phyloP scores from a whole-genome alignment of 2,888 invertebrate species.

The Neoscelio sp. region DNA sequence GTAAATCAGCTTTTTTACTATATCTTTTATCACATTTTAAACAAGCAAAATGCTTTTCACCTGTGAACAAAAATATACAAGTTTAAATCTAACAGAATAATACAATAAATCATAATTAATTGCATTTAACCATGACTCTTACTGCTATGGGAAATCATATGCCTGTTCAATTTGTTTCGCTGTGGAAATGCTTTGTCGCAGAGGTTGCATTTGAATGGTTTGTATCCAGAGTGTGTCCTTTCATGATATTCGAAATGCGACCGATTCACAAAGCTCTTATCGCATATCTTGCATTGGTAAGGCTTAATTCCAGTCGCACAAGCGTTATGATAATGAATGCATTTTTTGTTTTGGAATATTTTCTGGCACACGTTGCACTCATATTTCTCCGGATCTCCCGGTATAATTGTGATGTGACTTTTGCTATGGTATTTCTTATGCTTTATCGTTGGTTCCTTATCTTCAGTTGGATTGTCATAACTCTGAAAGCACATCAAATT shows the following conservation, averaged over 20 bases:
- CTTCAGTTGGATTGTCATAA: neutral
- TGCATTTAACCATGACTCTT: slow-evolving; percentile 60
- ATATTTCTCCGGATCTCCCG: slow-evolving; percentile 85
- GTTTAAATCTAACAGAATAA: neutral
- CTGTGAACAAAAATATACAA: slow-evolving; percentile 77
- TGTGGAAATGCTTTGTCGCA: slow-evolving; percentile 89
- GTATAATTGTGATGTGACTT: slow-evolving; percentile 76
- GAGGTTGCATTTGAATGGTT: slow-evolving; percentile 85
- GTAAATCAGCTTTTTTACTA: slow-evolving; percentile 85
- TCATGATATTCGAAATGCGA: slow-evolving; percentile 90
- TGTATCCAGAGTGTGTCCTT: slow-evolving; percentile 87
- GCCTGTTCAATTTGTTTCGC: slow-evolving; percentile 88
- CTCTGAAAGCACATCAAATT: slow-evolving; percentile 31
- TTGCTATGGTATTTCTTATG: slow-evolving; percentile 68
- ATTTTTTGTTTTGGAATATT: slow-evolving; percentile 86
- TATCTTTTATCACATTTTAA: slow-evolving; percentile 86
- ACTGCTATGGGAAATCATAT: slow-evolving; percentile 83
- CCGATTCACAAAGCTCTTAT: slow-evolving; percentile 86
- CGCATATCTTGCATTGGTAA: slow-evolving; percentile 84
- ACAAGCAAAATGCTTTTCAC: slow-evolving; percentile 85
- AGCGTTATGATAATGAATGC: slow-evolving; percentile 78
- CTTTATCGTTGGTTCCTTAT: slow-evolving; percentile 8
- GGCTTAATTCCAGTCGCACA: slow-evolving; percentile 83
- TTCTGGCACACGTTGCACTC: slow-evolving; percentile 88
- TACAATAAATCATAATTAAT: neutral